These are phyloP conservation scores for Oxyura jamaicensis DNA, from an alignment of 2,113 vertebrate genomes.

Conservation along the genomic window DNA sequence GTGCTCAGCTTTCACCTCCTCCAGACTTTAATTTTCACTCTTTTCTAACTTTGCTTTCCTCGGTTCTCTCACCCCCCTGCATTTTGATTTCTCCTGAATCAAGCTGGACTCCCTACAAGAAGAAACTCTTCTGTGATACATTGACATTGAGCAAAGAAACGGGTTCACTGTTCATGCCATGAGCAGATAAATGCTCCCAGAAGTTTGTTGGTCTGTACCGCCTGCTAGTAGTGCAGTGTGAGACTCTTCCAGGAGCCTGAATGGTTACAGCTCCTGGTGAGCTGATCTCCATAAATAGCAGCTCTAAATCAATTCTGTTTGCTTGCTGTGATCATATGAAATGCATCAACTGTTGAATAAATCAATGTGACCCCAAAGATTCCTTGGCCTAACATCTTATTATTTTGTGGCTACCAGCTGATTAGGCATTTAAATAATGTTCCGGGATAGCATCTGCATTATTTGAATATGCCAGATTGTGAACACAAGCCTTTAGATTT, in stretches of 20 bases:
- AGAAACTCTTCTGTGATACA: not conserved
- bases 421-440: constrained; percentile 39
- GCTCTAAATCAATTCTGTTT: constrained; percentile 61
- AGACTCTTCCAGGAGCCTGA: constrained; percentile 1
- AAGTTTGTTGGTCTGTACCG: not conserved
- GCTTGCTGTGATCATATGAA: constrained; percentile 38
- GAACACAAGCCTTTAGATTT: constrained; percentile 27
- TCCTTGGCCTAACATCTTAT: constrained; percentile 12
- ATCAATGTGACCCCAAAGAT: constrained; percentile 37
- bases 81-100: not conserved
- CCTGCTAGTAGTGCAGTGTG: fast-evolving
- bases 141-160: not conserved
- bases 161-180: not conserved
- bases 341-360: constrained; percentile 40
- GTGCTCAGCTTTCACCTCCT: not conserved
- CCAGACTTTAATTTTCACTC: not conserved
- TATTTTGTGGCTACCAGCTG: constrained; percentile 22
- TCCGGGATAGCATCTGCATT: not conserved
- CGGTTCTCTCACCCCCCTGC: not conserved
- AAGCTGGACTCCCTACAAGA: not conserved
- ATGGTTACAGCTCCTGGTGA: constrained; percentile 41
- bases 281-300: constrained; percentile 37
- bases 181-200: not conserved
- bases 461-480: constrained; percentile 21
- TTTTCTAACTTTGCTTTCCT: not conserved